phyloP scores from a whole-genome alignment of 2,113 vertebrate genomes.

The Nansenia antarctica region DNA sequence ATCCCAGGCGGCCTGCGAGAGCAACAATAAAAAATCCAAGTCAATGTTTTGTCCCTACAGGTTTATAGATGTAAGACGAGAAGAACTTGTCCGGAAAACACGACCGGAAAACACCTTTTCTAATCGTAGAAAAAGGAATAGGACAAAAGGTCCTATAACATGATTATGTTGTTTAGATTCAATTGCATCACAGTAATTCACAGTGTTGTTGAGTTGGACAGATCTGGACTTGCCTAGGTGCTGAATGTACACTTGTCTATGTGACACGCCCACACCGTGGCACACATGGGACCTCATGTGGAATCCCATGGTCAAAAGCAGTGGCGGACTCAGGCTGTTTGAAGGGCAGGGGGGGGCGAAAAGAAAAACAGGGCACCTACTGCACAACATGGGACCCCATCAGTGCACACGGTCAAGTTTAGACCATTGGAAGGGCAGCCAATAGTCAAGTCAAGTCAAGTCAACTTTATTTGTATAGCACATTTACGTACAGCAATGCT shows the following conservation, averaged over 20 bases:
- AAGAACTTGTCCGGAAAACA: background rate
- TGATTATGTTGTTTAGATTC: constrained; percentile 3
- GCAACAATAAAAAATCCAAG: background rate
- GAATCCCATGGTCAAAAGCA: constrained; percentile 11
- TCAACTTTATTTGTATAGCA: too few relatives aligned
- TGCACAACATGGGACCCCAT: too few relatives aligned
- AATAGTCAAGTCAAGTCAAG: too few relatives aligned
- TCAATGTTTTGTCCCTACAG: background rate
- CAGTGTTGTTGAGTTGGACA: constrained; percentile 6
- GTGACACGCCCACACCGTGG: constrained; percentile 12
- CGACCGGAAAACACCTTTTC: too few relatives aligned
- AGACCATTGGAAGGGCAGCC: too few relatives aligned
- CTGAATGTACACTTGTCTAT: background rate
- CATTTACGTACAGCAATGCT: too few relatives aligned
- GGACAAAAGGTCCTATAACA: background rate
- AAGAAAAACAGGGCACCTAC: too few relatives aligned
- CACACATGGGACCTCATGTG: background rate
- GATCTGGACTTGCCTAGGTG: constrained; percentile 19
- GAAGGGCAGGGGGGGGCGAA: too few relatives aligned
- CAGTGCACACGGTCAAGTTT: too few relatives aligned
- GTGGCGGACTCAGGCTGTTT: too few relatives aligned
- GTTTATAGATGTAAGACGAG: background rate
- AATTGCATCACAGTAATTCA: background rate
- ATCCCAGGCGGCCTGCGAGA: background rate
- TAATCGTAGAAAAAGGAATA: background rate